These are phyloP conservation scores for Pangasius larnaudii DNA, from an alignment of 2,797 vertebrate genomes.

Conservation along the genomic window DNA sequence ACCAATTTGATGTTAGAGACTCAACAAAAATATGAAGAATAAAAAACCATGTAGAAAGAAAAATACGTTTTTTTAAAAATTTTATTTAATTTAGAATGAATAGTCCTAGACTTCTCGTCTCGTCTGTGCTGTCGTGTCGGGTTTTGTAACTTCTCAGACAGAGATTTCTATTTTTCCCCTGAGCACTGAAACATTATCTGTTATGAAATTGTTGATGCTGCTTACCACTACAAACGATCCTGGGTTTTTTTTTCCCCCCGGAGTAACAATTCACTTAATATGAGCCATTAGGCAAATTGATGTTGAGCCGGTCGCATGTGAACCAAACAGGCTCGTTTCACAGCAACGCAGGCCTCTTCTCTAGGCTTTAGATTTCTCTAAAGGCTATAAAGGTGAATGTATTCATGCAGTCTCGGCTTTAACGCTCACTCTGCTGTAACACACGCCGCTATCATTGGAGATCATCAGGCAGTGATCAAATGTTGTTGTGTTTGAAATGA, in stretches of 20 bases:
- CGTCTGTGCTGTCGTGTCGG: background rate
- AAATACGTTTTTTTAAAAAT: background rate
- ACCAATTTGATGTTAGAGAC: background rate
- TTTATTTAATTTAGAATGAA: background rate
- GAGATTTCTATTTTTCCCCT: background rate
- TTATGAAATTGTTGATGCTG: background rate
- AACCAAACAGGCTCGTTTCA: conserved; percentile 62
- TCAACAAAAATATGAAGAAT: background rate
- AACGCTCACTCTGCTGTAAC: background rate
- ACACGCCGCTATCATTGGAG: background rate
- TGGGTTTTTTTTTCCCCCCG: background rate
- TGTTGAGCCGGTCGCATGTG: conserved; percentile 62
- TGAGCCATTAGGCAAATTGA: conserved; percentile 66
- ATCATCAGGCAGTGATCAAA: background rate
- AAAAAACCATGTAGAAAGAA: background rate
- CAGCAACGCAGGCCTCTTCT: conserved; percentile 8
- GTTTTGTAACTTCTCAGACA: background rate
- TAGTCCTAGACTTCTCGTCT: background rate
- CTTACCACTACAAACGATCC: conserved; percentile 28
- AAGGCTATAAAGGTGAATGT: background rate
- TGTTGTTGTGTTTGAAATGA: background rate
- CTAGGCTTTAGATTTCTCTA: background rate
- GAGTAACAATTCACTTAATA: conserved; percentile 37
- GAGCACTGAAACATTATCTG: background rate
- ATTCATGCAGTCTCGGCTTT: background rate